Evolutionary conservation across 2,113 vertebrate species (phyloP).

Genomic region (Oncorhynchus gorbuscha): DNA sequence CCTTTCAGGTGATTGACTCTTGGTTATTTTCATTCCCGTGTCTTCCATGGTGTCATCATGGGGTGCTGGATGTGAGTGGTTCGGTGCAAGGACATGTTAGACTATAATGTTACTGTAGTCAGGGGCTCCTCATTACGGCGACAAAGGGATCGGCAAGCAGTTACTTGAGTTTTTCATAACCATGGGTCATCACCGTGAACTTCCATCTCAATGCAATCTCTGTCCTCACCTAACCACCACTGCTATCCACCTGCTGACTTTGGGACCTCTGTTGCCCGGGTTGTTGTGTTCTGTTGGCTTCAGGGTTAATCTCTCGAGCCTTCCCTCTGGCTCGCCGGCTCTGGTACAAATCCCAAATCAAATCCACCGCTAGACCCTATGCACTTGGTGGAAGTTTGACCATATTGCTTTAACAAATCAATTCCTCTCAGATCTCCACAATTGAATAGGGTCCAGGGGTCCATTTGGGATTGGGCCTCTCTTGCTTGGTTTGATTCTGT

Average conservation of each 20-base stretch:
- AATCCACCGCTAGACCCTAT: no score
- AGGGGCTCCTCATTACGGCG: no score
- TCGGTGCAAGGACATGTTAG: no score
- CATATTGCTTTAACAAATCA: background rate
- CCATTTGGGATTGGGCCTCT: background rate
- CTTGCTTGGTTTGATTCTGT: constrained; percentile 11
- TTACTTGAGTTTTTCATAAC: background rate
- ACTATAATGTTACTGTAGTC: no score
- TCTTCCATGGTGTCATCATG: no score
- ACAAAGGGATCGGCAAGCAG: no score
- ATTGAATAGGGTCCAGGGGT: no score
- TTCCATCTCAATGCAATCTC: background rate
- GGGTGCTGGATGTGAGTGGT: no score
- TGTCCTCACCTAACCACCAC: background rate
- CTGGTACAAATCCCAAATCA: background rate
- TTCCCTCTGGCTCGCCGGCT: background rate
- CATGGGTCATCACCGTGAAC: constrained; percentile 35
- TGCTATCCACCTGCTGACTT: constrained; percentile 1
- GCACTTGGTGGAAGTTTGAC: background rate
- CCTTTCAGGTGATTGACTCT: background rate
- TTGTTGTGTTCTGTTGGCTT: background rate
- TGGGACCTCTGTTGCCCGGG: background rate
- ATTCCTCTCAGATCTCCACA: background rate
- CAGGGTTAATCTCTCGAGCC: background rate
- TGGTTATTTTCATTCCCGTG: background rate